Percentiles rank a stretch among this genome's conserved stretches.
These are phyloP conservation scores for Rhaphigaster nebulosa DNA, from an alignment of 2,888 invertebrate species.

Conservation along the genomic window DNA sequence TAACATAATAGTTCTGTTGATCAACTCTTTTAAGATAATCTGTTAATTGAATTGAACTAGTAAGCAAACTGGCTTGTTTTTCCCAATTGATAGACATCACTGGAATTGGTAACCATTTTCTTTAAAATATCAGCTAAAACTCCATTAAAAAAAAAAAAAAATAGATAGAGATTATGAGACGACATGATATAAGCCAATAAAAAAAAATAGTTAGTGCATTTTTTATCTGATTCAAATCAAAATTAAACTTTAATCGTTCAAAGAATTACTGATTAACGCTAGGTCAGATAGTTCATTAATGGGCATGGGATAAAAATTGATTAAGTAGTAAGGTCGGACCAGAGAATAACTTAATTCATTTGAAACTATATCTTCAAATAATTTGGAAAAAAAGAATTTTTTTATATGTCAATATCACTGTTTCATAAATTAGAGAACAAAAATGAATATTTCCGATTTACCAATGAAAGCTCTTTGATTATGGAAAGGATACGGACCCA, in stretches of 20 bases:
- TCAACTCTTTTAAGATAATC: too few species aligned
- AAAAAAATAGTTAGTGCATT: neutral
- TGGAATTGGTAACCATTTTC: too few species aligned
- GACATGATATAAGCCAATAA: neutral
- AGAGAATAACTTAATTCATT: neutral
- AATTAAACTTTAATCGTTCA: neutral
- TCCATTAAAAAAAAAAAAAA: too few species aligned
- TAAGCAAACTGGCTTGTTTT: too few species aligned
- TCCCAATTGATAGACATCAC: neutral
- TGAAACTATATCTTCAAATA: neutral
- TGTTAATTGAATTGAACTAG: too few species aligned
- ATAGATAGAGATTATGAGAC: neutral
- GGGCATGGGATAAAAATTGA: neutral
- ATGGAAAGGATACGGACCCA: neutral
- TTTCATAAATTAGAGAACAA: neutral
- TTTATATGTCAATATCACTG: neutral
- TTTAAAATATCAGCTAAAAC: too few species aligned
- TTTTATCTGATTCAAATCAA: neutral
- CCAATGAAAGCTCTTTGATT: neutral
- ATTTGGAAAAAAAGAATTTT: neutral
- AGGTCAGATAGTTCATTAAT: neutral
- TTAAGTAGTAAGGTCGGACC: neutral
- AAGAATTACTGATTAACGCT: neutral
- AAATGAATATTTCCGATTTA: neutral
- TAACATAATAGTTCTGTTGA: too few species aligned